These are phyloP conservation scores for Cygnus buccinator DNA, from an alignment of 2,113 vertebrate species.

Conservation along the genomic window DNA sequence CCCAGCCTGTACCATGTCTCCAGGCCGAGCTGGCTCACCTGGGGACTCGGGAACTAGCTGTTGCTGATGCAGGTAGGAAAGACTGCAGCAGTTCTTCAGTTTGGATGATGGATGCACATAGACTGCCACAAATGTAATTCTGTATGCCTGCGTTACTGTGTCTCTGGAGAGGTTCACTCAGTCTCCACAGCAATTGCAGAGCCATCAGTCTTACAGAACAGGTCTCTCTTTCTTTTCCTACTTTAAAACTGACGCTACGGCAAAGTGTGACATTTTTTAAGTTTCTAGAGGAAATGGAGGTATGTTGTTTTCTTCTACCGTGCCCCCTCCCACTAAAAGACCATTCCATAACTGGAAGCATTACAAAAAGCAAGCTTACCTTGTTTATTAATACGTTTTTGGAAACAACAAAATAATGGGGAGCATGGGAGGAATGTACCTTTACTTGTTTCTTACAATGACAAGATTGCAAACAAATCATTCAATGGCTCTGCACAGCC, in stretches of 20 bases:
- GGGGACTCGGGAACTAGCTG: background rate
- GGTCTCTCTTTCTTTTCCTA: background rate
- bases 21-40: background rate
- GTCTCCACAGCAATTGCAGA: background rate
- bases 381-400: background rate
- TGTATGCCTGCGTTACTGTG: background rate
- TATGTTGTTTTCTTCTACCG: background rate
- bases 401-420: background rate
- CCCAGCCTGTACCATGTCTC: rapidly evolving
- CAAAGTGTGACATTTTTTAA: background rate
- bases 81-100: background rate
- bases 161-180: background rate
- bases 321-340: background rate
- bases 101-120: rapidly evolving
- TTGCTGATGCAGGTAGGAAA: background rate
- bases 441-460: background rate
- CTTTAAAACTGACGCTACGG: background rate
- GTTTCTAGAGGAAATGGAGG: background rate
- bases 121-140: background rate
- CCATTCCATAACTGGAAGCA: background rate
- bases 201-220: background rate
- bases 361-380: background rate
- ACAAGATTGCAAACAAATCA: background rate
- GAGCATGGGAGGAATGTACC: background rate
- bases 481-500: conserved; percentile 1